Base-by-base conservation (phyloP, 2,113 vertebrate genomes). In the Hemiprocne comata region DNA sequence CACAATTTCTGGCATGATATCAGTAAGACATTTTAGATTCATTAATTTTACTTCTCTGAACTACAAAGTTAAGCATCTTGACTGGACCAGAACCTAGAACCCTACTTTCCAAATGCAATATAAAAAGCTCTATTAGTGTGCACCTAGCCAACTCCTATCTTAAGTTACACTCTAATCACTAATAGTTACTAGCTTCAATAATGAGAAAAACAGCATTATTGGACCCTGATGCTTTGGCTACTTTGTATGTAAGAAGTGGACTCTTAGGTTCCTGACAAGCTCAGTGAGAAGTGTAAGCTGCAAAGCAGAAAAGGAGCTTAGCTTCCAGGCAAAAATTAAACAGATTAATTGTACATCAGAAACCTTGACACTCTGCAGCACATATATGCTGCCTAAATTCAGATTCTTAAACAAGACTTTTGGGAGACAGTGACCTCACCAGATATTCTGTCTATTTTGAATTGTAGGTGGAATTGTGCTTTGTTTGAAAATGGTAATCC, bases 1-100 rank as follows among this genome's bases (percentile, higher is more conserved):
- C 5, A 50, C 0, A 0, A 76, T 69, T 78, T 85, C 51, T 42
- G 11, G 9, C 11, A 81, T 42, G 71, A 0, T 21, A 78, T 23
- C 26, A 81, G 17, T 29, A 76, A 60, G 14, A 40, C 19, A 71
- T 6, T 1, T 80, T n/a, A 62, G 28, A 77, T 13, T 44, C 1
- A 66, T 51, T 50, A 42, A 50, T 24, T 77, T 92, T 13, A 74
- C n/a, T 72, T 50, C 28, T 42, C 16, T 54, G 23, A 89, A 61
- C 1, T 3, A 71, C 16, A 34, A 48, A 94, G 40, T 34, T 55
- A 70, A 38, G 5, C 18, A 7, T 17, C 34, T 57, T 69, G 33
- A 77, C n/a, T 71, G 48, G 75, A 73, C 3, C 60, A 79, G 66
- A 79, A 54, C n/a, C 24, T 42, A 70, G 28, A 78, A 58, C 3